Conservation (phyloP, 2,113 vertebrate species). For the cattle (Bos taurus) region DNA sequence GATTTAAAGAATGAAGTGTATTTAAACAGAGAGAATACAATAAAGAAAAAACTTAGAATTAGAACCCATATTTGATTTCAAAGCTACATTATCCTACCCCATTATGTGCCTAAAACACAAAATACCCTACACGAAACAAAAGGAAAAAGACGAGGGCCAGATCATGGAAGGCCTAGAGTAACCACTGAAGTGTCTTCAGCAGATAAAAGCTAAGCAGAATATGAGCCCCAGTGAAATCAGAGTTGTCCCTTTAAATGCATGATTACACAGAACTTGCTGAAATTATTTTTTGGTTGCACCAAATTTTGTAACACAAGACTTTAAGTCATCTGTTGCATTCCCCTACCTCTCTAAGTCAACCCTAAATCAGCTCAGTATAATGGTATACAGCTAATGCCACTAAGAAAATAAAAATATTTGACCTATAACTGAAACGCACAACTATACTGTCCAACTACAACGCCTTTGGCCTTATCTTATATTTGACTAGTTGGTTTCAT, state of each 20-base stretch:
- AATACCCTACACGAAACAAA: neutral
- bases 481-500: neutral
- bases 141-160: neutral
- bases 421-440: neutral
- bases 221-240: neutral
- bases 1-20: neutral
- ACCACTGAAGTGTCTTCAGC: neutral
- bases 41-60: neutral
- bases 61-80: neutral
- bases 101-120: neutral
- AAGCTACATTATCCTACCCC: neutral
- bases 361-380: neutral
- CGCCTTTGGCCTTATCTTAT: neutral
- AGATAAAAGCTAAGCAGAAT: neutral
- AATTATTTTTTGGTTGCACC: neutral
- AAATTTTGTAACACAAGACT: neutral
- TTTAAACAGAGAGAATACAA: neutral
- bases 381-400: neutral
- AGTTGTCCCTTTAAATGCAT: neutral
- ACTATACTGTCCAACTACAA: neutral
- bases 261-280: neutral
- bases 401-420: constrained; percentile 17
- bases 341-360: neutral
- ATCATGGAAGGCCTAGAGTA: neutral
- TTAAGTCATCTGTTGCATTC: neutral